These are phyloP conservation scores for Malurus splendens DNA, from an alignment of 2,797 vertebrate species.

Conservation along the genomic window DNA sequence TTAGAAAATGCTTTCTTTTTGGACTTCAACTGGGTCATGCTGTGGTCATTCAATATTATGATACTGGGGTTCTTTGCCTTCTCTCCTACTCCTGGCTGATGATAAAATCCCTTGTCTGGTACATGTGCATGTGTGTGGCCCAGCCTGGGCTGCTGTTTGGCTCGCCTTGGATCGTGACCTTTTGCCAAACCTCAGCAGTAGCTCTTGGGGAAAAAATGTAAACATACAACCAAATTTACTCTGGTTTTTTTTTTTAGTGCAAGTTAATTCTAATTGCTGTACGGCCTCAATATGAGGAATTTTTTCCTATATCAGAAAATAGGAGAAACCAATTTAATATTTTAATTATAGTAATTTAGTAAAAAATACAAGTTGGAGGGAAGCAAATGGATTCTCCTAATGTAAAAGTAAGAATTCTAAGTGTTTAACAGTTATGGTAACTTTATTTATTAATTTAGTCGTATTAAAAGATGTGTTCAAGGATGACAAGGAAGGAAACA, in stretches of 20 bases:
- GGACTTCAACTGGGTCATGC: neutral
- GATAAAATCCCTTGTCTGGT: neutral
- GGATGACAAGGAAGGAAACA: neutral
- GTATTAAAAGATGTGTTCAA: neutral
- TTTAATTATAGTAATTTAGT: neutral
- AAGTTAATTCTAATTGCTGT: neutral
- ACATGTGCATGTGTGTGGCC: conserved; percentile 46
- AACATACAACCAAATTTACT: conserved; percentile 47
- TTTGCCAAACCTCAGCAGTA: conserved; percentile 60
- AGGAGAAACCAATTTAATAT: neutral
- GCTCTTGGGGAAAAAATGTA: conserved; percentile 36
- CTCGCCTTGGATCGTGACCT: conserved; percentile 12
- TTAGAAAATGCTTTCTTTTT: conserved; percentile 21
- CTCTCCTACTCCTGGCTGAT: neutral
- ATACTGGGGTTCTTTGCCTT: neutral
- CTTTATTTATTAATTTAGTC: neutral
- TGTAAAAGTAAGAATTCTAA: neutral
- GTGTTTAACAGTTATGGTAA: neutral
- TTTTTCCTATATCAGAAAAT: neutral
- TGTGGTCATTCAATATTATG: neutral
- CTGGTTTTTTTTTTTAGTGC: conserved; percentile 42
- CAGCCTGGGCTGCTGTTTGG: neutral
- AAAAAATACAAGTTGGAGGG: neutral
- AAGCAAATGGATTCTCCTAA: neutral
- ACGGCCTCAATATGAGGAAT: neutral